Evolutionary conservation across 2,113 vertebrate genomes (phyloP).

Genomic region (Toxotes jaculatrix): DNA sequence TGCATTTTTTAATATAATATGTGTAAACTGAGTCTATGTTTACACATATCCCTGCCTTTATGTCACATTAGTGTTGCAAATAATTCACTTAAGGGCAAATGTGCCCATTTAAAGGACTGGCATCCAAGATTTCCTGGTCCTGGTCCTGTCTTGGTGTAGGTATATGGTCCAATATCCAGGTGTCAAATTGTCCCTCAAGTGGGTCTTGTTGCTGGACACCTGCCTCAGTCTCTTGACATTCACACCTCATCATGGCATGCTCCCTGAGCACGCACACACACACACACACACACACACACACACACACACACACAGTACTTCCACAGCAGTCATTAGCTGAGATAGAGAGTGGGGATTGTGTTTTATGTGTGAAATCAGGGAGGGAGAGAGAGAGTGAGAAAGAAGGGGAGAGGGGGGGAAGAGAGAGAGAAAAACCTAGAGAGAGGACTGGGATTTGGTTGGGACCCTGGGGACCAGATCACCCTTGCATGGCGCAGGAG

Average conservation of each 20-base stretch:
- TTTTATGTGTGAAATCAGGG: slow-evolving; percentile 24
- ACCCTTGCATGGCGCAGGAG: slow-evolving; percentile 58
- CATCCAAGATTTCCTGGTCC: neutral
- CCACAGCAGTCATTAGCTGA: slow-evolving; percentile 16
- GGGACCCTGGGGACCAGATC: slow-evolving; percentile 60
- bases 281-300: neutral
- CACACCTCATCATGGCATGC: neutral
- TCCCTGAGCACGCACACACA: neutral
- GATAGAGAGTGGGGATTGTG: neutral
- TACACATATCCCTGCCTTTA: neutral
- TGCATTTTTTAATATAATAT: too few species aligned
- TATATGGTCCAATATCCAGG: neutral
- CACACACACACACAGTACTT: neutral
- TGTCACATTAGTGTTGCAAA: neutral
- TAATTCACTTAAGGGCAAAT: neutral
- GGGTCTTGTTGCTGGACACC: slow-evolving; percentile 24
- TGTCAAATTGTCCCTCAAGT: slow-evolving; percentile 11
- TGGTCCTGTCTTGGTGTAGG: neutral
- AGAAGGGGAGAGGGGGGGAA: neutral
- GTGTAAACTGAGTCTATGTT: too few species aligned
- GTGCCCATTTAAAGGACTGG: neutral
- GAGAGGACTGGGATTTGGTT: slow-evolving; percentile 56
- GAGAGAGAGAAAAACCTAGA: slow-evolving; percentile 16
- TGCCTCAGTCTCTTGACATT: slow-evolving; percentile 26
- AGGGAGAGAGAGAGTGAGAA: neutral